Evolutionary conservation across 2,888 invertebrate genomes (phyloP).

Genomic region (Ypsolopha sequella): DNA sequence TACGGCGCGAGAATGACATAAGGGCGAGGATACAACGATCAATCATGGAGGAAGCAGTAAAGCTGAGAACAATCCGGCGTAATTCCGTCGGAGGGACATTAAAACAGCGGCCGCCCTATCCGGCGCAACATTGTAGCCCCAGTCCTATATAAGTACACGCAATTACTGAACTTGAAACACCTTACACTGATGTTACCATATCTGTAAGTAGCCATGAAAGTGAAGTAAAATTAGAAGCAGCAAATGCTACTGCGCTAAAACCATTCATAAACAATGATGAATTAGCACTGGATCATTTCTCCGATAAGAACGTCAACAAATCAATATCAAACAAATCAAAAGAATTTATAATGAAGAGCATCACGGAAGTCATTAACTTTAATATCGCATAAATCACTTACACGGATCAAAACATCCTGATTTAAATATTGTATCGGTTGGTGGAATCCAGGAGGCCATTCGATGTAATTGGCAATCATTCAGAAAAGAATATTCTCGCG

Average conservation of each 20-base stretch:
- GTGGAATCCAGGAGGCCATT: conserved; percentile 64
- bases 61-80: conserved; percentile 69
- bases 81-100: conserved; percentile 69
- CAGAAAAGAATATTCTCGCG: conserved; percentile 61
- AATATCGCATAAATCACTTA: conserved; percentile 60
- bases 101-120: conserved; percentile 68
- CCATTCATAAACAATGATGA: too few species aligned
- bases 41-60: conserved; percentile 65
- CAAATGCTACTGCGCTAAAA: too few species aligned
- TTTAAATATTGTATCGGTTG: conserved; percentile 51
- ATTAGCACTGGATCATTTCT: too few species aligned
- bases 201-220: too few species aligned
- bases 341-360: conserved; percentile 8
- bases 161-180: not conserved
- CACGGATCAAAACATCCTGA: conserved; percentile 48
- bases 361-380: conserved; percentile 31
- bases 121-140: conserved; percentile 64
- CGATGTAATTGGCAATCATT: conserved; percentile 70
- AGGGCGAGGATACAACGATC: conserved; percentile 67
- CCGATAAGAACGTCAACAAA: not conserved
- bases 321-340: not conserved
- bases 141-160: not conserved
- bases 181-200: too few species aligned
- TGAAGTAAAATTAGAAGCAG: too few species aligned
- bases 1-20: conserved; percentile 64